Conservation (phyloP, 2,888 invertebrate genomes). For the Polyommatus iphigenia region DNA sequence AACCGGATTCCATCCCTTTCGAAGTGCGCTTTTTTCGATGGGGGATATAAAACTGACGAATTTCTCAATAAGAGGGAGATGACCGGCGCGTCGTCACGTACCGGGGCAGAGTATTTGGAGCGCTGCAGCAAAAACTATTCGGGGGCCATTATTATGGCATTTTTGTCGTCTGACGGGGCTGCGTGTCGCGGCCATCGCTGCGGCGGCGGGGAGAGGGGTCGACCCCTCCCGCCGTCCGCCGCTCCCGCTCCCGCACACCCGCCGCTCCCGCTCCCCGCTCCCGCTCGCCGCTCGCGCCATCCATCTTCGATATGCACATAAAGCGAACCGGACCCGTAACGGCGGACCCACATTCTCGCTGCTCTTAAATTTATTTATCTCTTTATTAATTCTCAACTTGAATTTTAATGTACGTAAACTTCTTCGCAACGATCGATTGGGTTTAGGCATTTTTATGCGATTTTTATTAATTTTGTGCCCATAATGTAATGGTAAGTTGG, state of each 20-base stretch:
- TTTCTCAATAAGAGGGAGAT: constrained; percentile 80
- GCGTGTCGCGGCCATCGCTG: constrained; percentile 74
- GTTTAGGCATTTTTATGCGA: constrained; percentile 20
- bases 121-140: constrained; percentile 79
- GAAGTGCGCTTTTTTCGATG: constrained; percentile 65
- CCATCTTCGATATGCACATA: constrained; percentile 80
- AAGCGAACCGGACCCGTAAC: constrained; percentile 76
- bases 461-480: constrained; percentile 10
- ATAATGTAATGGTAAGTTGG: not conserved
- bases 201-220: constrained; percentile 50
- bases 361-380: constrained; percentile 79
- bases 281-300: constrained; percentile 58
- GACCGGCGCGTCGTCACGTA: constrained; percentile 75
- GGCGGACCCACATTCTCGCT: constrained; percentile 77
- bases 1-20: constrained; percentile 72
- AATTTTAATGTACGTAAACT: constrained; percentile 65
- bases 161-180: constrained; percentile 80
- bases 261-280: constrained; percentile 49
- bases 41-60: constrained; percentile 76
- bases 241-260: constrained; percentile 45
- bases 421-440: constrained; percentile 41
- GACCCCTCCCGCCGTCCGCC: constrained; percentile 48
- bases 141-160: constrained; percentile 80
- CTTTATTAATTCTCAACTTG: constrained; percentile 77
- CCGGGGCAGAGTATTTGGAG: constrained; percentile 73